Conservation (phyloP, 2,797 vertebrate genomes). For the Onychomys arenicola region DNA sequence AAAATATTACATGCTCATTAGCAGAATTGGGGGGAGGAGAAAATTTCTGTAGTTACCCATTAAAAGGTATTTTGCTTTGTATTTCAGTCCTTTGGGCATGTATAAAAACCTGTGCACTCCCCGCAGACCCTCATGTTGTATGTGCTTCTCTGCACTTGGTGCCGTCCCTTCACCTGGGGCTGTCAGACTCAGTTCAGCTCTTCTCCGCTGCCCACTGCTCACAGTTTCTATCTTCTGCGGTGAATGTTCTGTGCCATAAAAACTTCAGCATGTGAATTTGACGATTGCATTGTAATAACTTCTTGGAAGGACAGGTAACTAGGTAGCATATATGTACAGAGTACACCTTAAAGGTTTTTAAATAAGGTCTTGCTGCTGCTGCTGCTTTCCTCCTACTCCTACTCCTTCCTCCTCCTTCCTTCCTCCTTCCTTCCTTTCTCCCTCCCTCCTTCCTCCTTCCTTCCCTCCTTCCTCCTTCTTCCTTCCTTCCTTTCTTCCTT, state of each 20-base stretch:
- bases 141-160: not conserved
- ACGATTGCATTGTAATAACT: not conserved
- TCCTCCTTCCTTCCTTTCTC: not conserved
- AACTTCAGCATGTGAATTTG: not conserved
- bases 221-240: not conserved
- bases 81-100: constrained; percentile 5
- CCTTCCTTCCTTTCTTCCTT: too few relatives aligned
- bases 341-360: not conserved
- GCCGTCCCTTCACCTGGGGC: not conserved
- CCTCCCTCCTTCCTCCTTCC: too few relatives aligned
- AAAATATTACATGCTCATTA: not conserved
- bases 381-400: not conserved
- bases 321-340: not conserved
- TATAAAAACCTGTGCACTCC: not conserved
- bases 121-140: not conserved
- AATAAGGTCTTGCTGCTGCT: not conserved
- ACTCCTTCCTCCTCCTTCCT: not conserved
- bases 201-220: not conserved
- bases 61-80: constrained; percentile 15
- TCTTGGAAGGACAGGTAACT: not conserved
- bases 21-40: constrained; percentile 27
- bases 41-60: not conserved
- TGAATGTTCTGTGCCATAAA: not conserved
- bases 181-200: not conserved
- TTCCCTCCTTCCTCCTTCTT: too few relatives aligned